Base-by-base conservation (phyloP, 2,888 invertebrate genomes). In the Germaria angustata region DNA sequence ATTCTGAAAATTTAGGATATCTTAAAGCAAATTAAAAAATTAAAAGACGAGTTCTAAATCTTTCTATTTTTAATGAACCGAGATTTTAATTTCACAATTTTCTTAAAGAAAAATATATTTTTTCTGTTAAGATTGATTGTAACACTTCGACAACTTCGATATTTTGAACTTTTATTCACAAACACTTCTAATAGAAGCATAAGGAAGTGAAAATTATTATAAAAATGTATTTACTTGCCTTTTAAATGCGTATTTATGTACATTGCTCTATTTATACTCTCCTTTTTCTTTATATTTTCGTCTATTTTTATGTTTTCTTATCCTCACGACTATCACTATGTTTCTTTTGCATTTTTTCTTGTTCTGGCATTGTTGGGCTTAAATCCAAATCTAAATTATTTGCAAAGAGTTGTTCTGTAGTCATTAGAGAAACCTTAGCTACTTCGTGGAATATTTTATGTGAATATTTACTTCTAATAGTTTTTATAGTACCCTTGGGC, bases 401-500 rank as follows among this genome's bases (percentile, higher is more conserved):
- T 80, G 87, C 87, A 84, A 91, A 89, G 17, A 91, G 85, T 81
- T 89, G 86, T 49, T 86, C 87, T 34, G 87, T 89, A 63, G 83
- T 88, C 76, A 91, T 84, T 63, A 96, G 92, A 22, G 96, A 95
- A 84, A 95, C 94, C 91, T 96, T 96, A 82, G 98, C 97, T 77
- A 98, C 98, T 92, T 97, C 96, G 90, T 96, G 97, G 92, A 98
- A 98, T 89, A 98, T 96, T 87, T 95, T 95, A 92, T 99, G 98
- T 3, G 97, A 97, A 91, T 99, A 99, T 92, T 99, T 99, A 91
- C 95, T 96, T 85, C 95, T 93, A 71, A 98, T 95, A 34, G 98
- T 98, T 92, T 95, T 95, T 85, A 97, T 93, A 79, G 95, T 94
- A 36, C 95, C 93, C 88, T 95, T 95, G n/a, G 95, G 94, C 87